Conservation (phyloP, 2,888 invertebrate genomes). For the Drosophila kambysellisi region DNA sequence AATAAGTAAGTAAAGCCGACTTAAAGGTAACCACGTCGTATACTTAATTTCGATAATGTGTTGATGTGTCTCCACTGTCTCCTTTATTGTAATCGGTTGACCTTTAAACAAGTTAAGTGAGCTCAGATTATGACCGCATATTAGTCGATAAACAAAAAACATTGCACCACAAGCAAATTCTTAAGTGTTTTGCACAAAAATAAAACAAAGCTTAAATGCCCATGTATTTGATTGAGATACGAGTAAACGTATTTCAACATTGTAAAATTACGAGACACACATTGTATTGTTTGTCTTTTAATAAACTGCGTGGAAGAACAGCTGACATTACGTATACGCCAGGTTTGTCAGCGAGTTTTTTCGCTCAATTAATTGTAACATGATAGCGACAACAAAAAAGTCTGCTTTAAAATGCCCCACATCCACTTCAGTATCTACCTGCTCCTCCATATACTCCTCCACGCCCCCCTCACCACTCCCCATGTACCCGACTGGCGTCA, state of each 20-base stretch:
- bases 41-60: slow-evolving; percentile 45
- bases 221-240: background rate
- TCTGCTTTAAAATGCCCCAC: background rate
- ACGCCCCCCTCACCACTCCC: background rate
- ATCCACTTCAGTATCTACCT: background rate
- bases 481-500: background rate
- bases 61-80: slow-evolving; percentile 4
- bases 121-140: background rate
- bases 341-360: slow-evolving; percentile 42
- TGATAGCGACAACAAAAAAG: slow-evolving; percentile 50
- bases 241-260: too few species aligned
- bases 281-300: background rate
- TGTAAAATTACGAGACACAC: background rate
- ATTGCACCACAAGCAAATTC: background rate
- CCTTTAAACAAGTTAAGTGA: background rate
- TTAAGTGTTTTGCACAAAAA: background rate
- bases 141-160: background rate
- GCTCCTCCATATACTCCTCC: background rate
- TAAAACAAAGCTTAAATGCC: background rate
- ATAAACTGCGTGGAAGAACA: background rate
- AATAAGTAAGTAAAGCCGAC: slow-evolving; percentile 30
- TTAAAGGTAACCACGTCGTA: slow-evolving; percentile 50
- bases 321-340: slow-evolving; percentile 53
- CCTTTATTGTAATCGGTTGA: too few species aligned
- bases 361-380: slow-evolving; percentile 16